Base-by-base conservation (phyloP, 2,797 vertebrate species). In the Xenopus petersii region DNA sequence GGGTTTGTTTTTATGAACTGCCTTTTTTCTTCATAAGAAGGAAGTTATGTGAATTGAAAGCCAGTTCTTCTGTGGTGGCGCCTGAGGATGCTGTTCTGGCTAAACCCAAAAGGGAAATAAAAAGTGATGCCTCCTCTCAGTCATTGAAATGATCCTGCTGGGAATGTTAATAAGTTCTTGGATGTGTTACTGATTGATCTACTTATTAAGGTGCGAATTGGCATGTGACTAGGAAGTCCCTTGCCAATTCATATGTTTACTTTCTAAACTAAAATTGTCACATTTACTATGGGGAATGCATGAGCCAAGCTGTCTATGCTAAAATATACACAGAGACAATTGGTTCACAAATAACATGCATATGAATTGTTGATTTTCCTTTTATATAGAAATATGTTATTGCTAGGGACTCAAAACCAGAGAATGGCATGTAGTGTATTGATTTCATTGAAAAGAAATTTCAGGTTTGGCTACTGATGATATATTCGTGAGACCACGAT, bases 71-170 rank as follows among this genome's bases (percentile, higher is more conserved):
- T 16, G 13, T 56, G 54, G 15, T 56, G 15, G 54, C 16, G 54
- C 54, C 54, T 8, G 16, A 51, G 49, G 49, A 56, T 7, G 7
- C 16, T 16, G 54, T 56, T 2, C 16, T 16, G 54, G 54, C 15
- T 16, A 56, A 56, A 56, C 54, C 54, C 54, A 56, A 56, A 51
- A 56, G 54, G 54, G 54, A 56, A 56, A 56, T 56, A 56, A 56
- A 51, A 56, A 16, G 54, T 56, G 54, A 16, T 17, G 54, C 54
- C 54, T 56, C n/a, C 16, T 56, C 54, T 17, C 54, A 56, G 54
- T 16, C 54, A 56, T 17, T 16, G 54, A 56, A 56, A 56, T 17
- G 54, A 17, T 56, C 54, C 54, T 56, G 54, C 54, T 56, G 54
- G 54, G 54, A 56, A 56, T 51, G 54, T 56, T 56, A 56, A 56